phyloP scores from a whole-genome alignment of 2,113 vertebrate species.

The Cichladusa arquata region DNA sequence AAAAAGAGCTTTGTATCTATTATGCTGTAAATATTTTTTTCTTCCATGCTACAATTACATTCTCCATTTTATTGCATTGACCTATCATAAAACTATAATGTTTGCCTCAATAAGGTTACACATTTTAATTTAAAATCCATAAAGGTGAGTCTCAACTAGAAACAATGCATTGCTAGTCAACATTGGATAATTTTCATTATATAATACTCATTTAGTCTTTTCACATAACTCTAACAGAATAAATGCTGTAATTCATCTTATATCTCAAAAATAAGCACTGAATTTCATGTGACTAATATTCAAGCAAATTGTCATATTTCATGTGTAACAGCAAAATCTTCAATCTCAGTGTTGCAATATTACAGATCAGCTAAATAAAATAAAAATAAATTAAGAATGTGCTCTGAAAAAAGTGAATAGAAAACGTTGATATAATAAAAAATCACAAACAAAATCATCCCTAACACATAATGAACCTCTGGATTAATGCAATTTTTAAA shows the following conservation, averaged over 20 bases:
- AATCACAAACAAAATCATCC: background rate
- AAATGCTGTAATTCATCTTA: background rate
- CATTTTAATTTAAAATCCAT: conserved; percentile 44
- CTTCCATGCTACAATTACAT: background rate
- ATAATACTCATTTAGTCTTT: background rate
- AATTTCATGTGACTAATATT: background rate
- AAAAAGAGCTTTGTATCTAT: background rate
- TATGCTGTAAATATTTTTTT: conserved; percentile 6
- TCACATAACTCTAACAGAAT: background rate
- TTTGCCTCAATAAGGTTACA: conserved; percentile 27
- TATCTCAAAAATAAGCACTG: background rate
- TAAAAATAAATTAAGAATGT: background rate
- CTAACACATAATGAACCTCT: background rate
- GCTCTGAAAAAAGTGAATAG: background rate
- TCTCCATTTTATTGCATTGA: background rate
- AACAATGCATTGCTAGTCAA: background rate
- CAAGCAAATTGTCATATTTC: background rate
- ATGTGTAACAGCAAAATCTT: background rate
- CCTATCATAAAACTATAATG: background rate
- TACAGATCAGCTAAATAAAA: background rate
- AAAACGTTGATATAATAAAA: background rate
- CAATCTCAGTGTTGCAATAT: background rate
- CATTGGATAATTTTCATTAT: no score
- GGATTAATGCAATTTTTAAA: background rate
- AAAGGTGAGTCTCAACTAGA: background rate